Evolutionary conservation across 1,140 invertebrate species (phyloP), one percentile per base, ranked within the genome.

Genomic region (Drosophila repleta): DNA sequence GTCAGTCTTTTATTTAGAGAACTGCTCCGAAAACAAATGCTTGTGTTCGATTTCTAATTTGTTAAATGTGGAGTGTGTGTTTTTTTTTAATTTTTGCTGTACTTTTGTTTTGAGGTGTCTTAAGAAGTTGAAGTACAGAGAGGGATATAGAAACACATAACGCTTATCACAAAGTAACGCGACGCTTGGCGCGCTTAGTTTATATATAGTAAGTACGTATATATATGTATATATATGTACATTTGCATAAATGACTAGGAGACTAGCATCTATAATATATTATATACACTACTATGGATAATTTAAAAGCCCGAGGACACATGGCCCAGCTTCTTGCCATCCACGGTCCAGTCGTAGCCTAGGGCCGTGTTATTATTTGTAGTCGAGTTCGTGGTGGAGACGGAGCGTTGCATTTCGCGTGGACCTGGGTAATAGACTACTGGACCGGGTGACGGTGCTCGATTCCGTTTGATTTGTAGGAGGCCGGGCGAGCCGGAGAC

Each of bases 391-490:
- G 62, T 85, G 6, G 84, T 90, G 18, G 87, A 76, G 0, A 68
- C 72, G 17, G 84, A 89, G 8, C 90, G 71, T 43, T 91, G 90
- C 60, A 91, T 57, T 48, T 92, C 91, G 0, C 91, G 64, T 11
- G 93, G 92, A 8, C 63, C 81, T 0, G 95, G 95, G 91, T 95
- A 95, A 90, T 96, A 95, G 5, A 95, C 94, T 61, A 94, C 94
- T 0, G 94, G 94, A 0, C 94, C 94, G 0, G 94, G 94, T 55
- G 94, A 94, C 0, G 93, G 91, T 0, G 92, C 92, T 18, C 79
- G 91, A 70, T 79, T 92, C 79, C 68, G 90, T 73, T 29, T 91
- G 62, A 71, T 91, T 63, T 75, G 92, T 7, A 74, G 82, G 83
- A 69, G 92, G 61, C 61, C 92, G 65, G 63, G 77, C 51, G 90